Evolutionary conservation across 2,113 vertebrate species (phyloP).

Genomic region (Chaetodon trifascialis): DNA sequence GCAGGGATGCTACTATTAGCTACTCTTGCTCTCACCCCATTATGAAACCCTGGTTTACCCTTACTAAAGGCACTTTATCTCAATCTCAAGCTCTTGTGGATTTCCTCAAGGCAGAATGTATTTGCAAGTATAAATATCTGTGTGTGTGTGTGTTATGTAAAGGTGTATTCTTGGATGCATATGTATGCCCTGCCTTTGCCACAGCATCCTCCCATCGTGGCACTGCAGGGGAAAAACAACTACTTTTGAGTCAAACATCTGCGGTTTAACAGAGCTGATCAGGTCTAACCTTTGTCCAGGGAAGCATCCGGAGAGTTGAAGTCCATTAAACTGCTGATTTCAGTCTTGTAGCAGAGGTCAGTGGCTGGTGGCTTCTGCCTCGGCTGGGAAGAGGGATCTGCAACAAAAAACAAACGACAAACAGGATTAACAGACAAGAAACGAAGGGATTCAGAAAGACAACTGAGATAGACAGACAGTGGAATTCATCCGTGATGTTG

Average conservation of each 20-base stretch:
- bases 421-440: not conserved
- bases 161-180: not conserved
- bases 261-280: not conserved
- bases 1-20: not conserved
- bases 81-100: not conserved
- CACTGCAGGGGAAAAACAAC: not conserved
- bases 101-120: not conserved
- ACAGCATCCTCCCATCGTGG: not conserved
- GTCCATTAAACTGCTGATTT: slow-evolving; percentile 85
- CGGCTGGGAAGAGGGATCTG: slow-evolving; percentile 78
- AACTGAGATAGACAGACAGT: not conserved
- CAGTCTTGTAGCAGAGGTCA: slow-evolving; percentile 83
- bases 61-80: not conserved
- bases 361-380: slow-evolving; percentile 74
- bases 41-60: not conserved
- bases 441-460: not conserved
- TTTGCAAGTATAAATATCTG: not conserved
- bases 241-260: not conserved
- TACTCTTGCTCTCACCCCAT: not conserved
- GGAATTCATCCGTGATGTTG: not conserved
- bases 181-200: not conserved
- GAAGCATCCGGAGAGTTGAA: slow-evolving; percentile 84
- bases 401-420: slow-evolving; percentile 24
- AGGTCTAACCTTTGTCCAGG: slow-evolving; percentile 83
- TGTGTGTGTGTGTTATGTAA: not conserved